Conservation (phyloP, 2,888 invertebrate species). For the Drosophila rubida region DNA sequence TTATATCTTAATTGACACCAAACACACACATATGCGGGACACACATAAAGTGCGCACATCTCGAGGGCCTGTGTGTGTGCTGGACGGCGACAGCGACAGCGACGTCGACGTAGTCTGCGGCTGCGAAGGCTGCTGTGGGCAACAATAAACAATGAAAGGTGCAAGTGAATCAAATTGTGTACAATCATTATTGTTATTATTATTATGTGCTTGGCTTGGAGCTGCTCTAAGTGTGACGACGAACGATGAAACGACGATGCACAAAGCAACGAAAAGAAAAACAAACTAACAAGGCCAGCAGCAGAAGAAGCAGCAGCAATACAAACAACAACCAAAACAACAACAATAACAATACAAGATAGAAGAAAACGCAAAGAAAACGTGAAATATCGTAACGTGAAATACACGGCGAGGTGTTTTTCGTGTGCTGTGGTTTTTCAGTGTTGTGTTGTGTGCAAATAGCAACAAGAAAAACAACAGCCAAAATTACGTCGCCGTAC, state of each 20-base stretch:
- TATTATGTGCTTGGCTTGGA: constrained; percentile 44
- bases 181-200: constrained; percentile 40
- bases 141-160: constrained; percentile 52
- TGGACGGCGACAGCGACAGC: constrained; percentile 1
- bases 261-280: constrained; percentile 64
- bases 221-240: constrained; percentile 45
- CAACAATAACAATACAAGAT: constrained; percentile 21
- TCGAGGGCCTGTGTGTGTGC: constrained; percentile 18
- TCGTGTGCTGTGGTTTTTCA: background rate
- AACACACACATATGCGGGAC: constrained; percentile 14
- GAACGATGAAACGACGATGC: constrained; percentile 47
- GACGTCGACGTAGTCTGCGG: constrained; percentile 1
- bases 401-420: constrained; percentile 34
- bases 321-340: constrained; percentile 24
- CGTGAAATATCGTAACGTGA: constrained; percentile 45
- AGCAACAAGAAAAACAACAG: constrained; percentile 20
- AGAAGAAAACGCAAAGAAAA: constrained; percentile 34
- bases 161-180: constrained; percentile 68
- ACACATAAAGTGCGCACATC: constrained; percentile 10
- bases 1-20: constrained; percentile 17
- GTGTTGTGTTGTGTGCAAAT: constrained; percentile 12
- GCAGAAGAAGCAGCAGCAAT: constrained; percentile 19
- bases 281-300: constrained; percentile 62
- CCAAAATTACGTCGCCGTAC: constrained; percentile 35
- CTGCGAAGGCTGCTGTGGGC: constrained; percentile 13